Evolutionary conservation across 1,140 invertebrate genomes (phyloP), one percentile per base, ranked within the genome.

Genomic region (Globodera rostochiensis): DNA sequence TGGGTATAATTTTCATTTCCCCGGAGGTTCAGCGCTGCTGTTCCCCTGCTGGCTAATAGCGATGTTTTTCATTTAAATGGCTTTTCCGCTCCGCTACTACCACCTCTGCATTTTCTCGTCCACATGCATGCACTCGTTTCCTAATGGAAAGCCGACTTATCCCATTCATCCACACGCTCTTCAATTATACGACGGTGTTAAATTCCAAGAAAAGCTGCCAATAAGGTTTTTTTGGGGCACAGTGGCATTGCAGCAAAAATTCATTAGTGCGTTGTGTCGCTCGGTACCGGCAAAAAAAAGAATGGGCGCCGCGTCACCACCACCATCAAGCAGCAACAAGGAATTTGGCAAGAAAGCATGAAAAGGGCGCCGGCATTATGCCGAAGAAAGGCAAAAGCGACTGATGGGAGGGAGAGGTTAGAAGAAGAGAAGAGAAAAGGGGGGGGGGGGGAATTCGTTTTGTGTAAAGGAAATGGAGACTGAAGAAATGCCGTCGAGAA

Each of bases 101-200:
- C 53, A 9, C 53, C 53, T 53, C 15, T 15, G 9, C 7, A 53
- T 53, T 11, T 15, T 11, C 15, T 53, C 15, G 53, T 9, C 53
- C 53, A 53, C 8, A 15, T 53, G 53, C 53, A 53, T 53, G 53
- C 53, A 15, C 53, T 53, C 53, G 53, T 53, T 53, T 15, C 53
- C 15, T 64, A 64, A 64, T 64, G 57, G 11, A 64, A 64, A 64
- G 19, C 19, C 57, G 57, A 64, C 19, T 15, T 53, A 19, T 6
- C 57, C 19, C 57, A 64, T 64, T 53, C 57, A 64, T 6, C 57
- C 11, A 19, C 57, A 15, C 57, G 13, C 19, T 64, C 57, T 64
- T 19, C 57, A 64, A 64, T 64, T 64, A 64, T 64, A 64, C 57
- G 15, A 53, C 67, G 69, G 69, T 71, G 69, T 71, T 71, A 71